A percentile compares a stretch with the other conserved stretches of the same genome.
These are phyloP conservation scores for Chrysopilus asiliformis DNA, from an alignment of 2,888 invertebrate species.

Conservation along the genomic window DNA sequence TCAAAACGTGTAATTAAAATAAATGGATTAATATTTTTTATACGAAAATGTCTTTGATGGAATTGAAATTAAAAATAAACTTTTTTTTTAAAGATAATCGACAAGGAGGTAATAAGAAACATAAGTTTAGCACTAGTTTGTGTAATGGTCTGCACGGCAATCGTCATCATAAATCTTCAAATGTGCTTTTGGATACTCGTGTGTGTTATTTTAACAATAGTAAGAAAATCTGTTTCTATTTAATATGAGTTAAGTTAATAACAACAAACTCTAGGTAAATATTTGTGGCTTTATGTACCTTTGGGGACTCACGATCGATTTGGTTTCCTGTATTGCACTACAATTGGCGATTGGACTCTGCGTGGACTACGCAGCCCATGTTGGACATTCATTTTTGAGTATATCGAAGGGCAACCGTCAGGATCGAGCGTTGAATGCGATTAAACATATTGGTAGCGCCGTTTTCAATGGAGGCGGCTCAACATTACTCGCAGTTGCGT, in stretches of 20 bases:
- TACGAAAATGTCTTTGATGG: no score
- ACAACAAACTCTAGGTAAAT: constrained; percentile 35
- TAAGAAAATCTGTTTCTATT: no score
- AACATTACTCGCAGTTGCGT: constrained; percentile 56
- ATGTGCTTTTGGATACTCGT: constrained; percentile 67
- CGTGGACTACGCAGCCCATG: constrained; percentile 72
- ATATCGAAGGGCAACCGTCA: constrained; percentile 39
- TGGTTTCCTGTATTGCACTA: constrained; percentile 66
- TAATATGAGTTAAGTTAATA: neutral
- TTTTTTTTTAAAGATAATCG: constrained; percentile 42
- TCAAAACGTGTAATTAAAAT: constrained; percentile 1
- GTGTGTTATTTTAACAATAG: constrained; percentile 58
- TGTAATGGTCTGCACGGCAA: constrained; percentile 63
- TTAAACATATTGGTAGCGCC: constrained; percentile 60
- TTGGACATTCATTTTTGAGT: constrained; percentile 67
- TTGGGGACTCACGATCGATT: constrained; percentile 71
- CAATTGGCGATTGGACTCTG: constrained; percentile 70
- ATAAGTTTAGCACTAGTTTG: constrained; percentile 59
- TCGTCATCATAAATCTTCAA: constrained; percentile 61
- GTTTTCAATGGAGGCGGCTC: constrained; percentile 67
- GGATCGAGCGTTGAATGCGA: constrained; percentile 48
- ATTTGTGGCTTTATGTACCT: constrained; percentile 66
- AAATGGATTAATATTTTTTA: constrained; percentile 1
- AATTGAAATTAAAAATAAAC: neutral
- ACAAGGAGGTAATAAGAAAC: constrained; percentile 61